Evolutionary conservation across 1,140 invertebrate species (phyloP).

Genomic region (Drosophila tropicalis): DNA sequence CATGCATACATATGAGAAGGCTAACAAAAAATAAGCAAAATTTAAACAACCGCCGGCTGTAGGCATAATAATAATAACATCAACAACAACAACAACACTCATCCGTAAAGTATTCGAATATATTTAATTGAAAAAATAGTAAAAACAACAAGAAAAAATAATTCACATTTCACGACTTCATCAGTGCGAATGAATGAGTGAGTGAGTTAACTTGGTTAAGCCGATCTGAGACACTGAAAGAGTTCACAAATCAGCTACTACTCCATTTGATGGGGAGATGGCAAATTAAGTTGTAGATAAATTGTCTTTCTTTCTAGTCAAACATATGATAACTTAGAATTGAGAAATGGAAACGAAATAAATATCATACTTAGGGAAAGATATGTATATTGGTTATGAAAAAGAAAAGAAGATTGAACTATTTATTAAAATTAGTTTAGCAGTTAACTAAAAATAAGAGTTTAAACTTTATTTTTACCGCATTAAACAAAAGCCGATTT

Average conservation of each 20-base stretch:
- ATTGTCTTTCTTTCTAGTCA: slow-evolving; percentile 1
- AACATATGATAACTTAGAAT: no score
- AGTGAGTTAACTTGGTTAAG: slow-evolving; percentile 9
- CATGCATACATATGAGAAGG: slow-evolving; percentile 22
- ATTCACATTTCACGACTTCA: slow-evolving; percentile 62
- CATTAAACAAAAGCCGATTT: no score
- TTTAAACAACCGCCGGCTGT: neutral
- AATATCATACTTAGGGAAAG: no score
- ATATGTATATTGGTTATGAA: no score
- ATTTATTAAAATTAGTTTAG: no score
- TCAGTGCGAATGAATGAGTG: slow-evolving; percentile 5
- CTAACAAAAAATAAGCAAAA: slow-evolving; percentile 8
- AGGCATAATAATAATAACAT: slow-evolving; percentile 24
- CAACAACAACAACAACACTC: slow-evolving; percentile 39
- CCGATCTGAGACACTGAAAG: slow-evolving; percentile 20
- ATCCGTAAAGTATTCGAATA: slow-evolving; percentile 59
- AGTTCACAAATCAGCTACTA: slow-evolving; percentile 49
- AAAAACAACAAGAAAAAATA: slow-evolving; percentile 24
- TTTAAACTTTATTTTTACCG: no score
- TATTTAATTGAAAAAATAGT: slow-evolving; percentile 64
- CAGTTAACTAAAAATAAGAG: no score
- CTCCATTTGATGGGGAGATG: slow-evolving; percentile 55
- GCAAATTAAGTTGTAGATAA: slow-evolving; percentile 2
- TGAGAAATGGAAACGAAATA: no score
- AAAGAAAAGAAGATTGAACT: no score